Base-by-base conservation (phyloP, 2,797 vertebrate genomes). In the Aselliscus stoliczkanus region DNA sequence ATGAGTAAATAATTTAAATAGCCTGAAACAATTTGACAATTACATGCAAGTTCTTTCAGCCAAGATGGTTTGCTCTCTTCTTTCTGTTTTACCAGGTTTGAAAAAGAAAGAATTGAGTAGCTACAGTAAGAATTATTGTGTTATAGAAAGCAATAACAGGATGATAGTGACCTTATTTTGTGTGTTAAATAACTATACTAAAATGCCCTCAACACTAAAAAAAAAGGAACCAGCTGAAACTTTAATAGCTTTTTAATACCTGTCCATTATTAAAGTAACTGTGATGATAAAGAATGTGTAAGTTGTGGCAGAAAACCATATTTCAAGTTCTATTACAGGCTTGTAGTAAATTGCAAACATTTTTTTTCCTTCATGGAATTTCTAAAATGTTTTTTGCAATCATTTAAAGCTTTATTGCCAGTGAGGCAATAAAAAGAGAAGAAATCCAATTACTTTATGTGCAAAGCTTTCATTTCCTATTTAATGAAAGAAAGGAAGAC, bases 391-490 rank as follows among this genome's bases (percentile, higher is more conserved):
- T 98, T 98, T 98, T 96, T 97, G 86, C 75, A 98, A 29, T 97
- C 96, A 97, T 98, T 97, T 97, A 97, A 97, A 96, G 92, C 95
- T 97, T 97, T 98, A 98, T 97, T 98, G 96, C 97, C 96, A 97
- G 97, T 95, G 92, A 97, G 94, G 93, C 97, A 97, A 96, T 97
- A 97, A 98, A 97, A 96, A 97, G 93, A 86, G 93, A 98, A 97
- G 91, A 97, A 98, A 98, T 98, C 94, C 97, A 98, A 97, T 98
- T 98, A 98, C 94, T 98, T 98, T 96, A 97, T 98, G 95, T 96
- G 97, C 97, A 97, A 92, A 94, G 72, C 96, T 95, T 98, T 94
- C 81, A 97, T 97, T 98, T 98, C 56, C 93, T 95, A 47, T 92
- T 96, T 98, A 98, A 98, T 98, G 96, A 98, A 94, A 97, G 94